Percentiles rank a stretch among this genome's conserved stretches.
Evolutionary conservation across 2,797 vertebrate genomes (phyloP).

Genomic region (Gadopsis bispinosus): DNA sequence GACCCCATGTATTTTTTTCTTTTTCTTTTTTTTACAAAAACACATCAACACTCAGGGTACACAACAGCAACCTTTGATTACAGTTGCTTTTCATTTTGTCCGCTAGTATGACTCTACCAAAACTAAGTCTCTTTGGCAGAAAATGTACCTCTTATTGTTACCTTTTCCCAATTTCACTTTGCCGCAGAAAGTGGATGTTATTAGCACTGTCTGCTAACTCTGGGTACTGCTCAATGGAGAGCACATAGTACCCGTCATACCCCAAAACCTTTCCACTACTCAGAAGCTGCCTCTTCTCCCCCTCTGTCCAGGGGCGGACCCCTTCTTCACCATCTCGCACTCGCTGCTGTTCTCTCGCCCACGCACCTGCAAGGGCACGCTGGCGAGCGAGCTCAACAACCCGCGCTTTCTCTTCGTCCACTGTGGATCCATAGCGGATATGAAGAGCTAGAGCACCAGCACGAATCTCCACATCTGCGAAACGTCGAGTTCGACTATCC

Average conservation of each 20-base stretch:
- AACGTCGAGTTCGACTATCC: conserved; percentile 96
- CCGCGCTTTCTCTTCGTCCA: conserved; percentile 96
- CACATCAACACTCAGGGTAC: conserved; percentile 73
- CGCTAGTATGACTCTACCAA: conserved; percentile 78
- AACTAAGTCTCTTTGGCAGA: conserved; percentile 89
- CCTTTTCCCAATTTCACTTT: conserved; percentile 99
- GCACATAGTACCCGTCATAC: conserved; percentile 98
- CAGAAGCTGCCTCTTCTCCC: conserved; percentile 97
- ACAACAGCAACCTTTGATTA: conserved; percentile 62
- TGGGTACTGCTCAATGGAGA: conserved; percentile 99
- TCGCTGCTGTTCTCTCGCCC: conserved; percentile 95
- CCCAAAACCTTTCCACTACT: conserved; percentile 96
- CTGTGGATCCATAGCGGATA: conserved; percentile 95
- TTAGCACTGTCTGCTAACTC: conserved; percentile 97
- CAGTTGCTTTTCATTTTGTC: conserved; percentile 62
- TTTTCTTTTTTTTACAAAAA: conserved; percentile 72
- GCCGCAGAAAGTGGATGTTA: conserved; percentile 98
- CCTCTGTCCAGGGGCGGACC: conserved; percentile 95
- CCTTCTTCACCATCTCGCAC: conserved; percentile 96
- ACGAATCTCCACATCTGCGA: conserved; percentile 96
- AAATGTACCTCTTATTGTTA: conserved; percentile 90
- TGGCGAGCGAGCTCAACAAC: conserved; percentile 95
- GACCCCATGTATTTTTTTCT: conserved; percentile 35
- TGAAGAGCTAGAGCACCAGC: conserved; percentile 92
- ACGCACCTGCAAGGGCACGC: conserved; percentile 92